phyloP scores from a whole-genome alignment of 92 coral and sea anemone species.

The Bergia sp. region DNA sequence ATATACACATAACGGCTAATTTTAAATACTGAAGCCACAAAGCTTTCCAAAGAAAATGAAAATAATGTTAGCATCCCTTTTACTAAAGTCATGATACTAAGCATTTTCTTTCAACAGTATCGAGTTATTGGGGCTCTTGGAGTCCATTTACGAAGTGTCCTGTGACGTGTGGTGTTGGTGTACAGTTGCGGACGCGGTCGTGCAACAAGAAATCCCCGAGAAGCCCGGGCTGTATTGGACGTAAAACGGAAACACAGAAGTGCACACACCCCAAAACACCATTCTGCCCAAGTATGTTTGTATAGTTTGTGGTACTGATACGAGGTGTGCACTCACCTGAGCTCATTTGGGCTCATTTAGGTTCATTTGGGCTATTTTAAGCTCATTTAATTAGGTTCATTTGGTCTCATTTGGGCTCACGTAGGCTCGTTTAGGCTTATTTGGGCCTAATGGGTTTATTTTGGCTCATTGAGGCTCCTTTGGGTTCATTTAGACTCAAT shows the following conservation, averaged over 20 bases:
- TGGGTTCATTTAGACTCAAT: neutral
- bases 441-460: too few species aligned
- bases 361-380: neutral
- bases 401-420: neutral
- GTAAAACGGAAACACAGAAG: neutral
- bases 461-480: too few species aligned
- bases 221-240: neutral
- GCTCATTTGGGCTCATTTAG: neutral
- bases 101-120: neutral
- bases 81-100: neutral
- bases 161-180: slow-evolving; percentile 34
- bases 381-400: neutral
- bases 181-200: neutral
- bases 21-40: neutral
- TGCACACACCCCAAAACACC: neutral
- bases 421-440: too few species aligned
- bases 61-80: neutral
- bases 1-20: neutral
- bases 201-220: neutral
- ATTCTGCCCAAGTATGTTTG: slow-evolving; percentile 30
- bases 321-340: too few species aligned
- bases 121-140: slow-evolving; percentile 15
- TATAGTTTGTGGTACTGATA: too few species aligned
- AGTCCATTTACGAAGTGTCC: neutral
- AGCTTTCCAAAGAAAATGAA: neutral